A percentile compares a stretch with the other conserved stretches of the same genome.
Evolutionary conservation across 2,888 invertebrate species (phyloP).

Genomic region (Cryptus armator): DNA sequence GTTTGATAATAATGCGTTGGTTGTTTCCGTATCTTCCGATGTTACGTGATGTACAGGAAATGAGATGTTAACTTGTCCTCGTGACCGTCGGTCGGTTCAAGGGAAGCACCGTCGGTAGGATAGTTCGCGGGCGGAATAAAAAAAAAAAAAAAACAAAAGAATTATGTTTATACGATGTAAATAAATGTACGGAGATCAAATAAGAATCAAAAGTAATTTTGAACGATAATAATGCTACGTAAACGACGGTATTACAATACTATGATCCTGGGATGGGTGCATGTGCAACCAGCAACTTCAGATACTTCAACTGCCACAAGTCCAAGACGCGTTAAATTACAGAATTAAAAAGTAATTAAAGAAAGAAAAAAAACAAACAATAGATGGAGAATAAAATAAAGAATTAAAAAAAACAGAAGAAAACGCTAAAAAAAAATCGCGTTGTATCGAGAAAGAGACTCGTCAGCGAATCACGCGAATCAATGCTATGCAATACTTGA

Average conservation of each 20-base stretch:
- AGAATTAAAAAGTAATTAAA: constrained; percentile 46
- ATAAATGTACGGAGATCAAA: constrained; percentile 78
- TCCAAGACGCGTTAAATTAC: constrained; percentile 41
- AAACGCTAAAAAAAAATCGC: constrained; percentile 41
- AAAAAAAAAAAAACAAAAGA: constrained; percentile 38
- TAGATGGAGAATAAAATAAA: constrained; percentile 29
- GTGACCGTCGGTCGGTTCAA: neutral
- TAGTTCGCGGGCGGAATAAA: constrained; percentile 25
- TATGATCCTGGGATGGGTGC: constrained; percentile 83
- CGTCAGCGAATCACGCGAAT: constrained; percentile 46
- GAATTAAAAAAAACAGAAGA: constrained; percentile 6
- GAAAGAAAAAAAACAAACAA: constrained; percentile 21
- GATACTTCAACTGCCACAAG: constrained; percentile 69
- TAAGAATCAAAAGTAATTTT: constrained; percentile 73
- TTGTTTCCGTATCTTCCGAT: constrained; percentile 9
- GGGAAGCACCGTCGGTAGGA: constrained; percentile 32
- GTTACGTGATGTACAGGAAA: constrained; percentile 14
- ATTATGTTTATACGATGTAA: constrained; percentile 80
- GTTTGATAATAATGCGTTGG: constrained; percentile 23
- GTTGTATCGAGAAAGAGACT: constrained; percentile 59
- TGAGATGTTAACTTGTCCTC: neutral
- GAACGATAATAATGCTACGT: constrained; percentile 68
- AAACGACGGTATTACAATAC: constrained; percentile 30
- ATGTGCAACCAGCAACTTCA: constrained; percentile 79
- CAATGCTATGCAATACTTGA: constrained; percentile 38